phyloP scores from a whole-genome alignment of 2,113 vertebrate genomes.

The Zosterops lateralis region DNA sequence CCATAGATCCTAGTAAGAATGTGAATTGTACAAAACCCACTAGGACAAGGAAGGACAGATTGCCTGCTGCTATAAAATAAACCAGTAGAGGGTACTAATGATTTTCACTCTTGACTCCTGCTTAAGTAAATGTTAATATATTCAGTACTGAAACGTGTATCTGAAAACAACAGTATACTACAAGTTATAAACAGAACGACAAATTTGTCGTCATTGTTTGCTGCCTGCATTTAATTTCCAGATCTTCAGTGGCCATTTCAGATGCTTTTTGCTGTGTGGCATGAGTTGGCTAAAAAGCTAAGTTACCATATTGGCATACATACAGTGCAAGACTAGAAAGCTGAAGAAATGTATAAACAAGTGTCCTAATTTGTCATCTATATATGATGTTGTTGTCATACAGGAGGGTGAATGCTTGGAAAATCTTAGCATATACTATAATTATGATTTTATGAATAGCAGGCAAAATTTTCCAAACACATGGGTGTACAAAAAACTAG shows the following conservation, averaged over 20 bases:
- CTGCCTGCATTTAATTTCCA: neutral
- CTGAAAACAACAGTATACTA: slow-evolving; percentile 3
- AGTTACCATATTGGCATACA: fast-evolving
- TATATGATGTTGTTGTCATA: neutral
- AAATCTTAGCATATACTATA: neutral
- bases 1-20: neutral
- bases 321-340: neutral
- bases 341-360: neutral
- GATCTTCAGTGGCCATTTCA: neutral
- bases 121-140: slow-evolving; percentile 13
- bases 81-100: slow-evolving; percentile 70
- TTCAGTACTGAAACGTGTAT: neutral
- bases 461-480: neutral
- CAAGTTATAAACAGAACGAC: neutral
- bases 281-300: fast-evolving
- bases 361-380: neutral
- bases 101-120: slow-evolving; percentile 4
- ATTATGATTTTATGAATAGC: fast-evolving
- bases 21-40: neutral
- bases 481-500: fast-evolving
- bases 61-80: neutral
- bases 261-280: fast-evolving
- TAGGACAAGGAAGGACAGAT: neutral
- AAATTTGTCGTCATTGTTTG: neutral
- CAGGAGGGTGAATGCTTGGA: neutral